These are phyloP conservation scores for Branchinecta lynchi DNA, from an alignment of 1,140 invertebrate genomes.

Conservation along the genomic window DNA sequence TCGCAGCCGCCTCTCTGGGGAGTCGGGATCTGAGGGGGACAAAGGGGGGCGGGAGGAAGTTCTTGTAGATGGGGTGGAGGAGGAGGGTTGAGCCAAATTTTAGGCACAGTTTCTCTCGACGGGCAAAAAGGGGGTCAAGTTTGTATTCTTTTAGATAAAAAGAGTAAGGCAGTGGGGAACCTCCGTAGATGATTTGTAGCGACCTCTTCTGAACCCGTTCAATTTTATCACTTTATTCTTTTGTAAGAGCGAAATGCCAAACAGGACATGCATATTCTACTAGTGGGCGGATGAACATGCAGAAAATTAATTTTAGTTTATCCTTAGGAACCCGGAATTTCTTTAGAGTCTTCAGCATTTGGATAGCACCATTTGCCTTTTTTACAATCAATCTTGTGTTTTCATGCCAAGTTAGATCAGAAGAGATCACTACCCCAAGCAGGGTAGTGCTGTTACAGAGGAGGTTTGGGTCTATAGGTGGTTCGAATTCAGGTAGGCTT, in stretches of 20 bases:
- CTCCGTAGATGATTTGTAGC: constrained; percentile 5
- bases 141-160: background rate
- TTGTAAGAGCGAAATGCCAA: background rate
- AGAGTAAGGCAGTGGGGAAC: background rate
- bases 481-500: background rate
- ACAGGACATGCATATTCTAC: constrained; percentile 7
- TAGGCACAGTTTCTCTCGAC: constrained; percentile 12
- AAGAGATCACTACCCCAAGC: constrained; percentile 1
- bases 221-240: constrained; percentile 4
- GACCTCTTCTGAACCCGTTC: constrained; percentile 9
- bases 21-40: no score
- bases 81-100: background rate
- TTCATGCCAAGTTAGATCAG: constrained; percentile 11
- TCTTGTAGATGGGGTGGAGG: no score
- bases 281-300: constrained; percentile 2
- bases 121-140: background rate
- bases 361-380: background rate
- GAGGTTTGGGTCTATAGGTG: constrained; percentile 10
- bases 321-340: constrained; percentile 8
- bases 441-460: constrained; percentile 1
- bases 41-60: no score
- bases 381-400: background rate
- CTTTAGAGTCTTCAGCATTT: background rate
- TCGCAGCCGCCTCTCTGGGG: no score
- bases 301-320: constrained; percentile 8